Percentiles rank a stretch among this genome's conserved stretches.
These are phyloP conservation scores for Himalopsyche kuldschensis DNA, from an alignment of 2,888 invertebrate species.

Conservation along the genomic window DNA sequence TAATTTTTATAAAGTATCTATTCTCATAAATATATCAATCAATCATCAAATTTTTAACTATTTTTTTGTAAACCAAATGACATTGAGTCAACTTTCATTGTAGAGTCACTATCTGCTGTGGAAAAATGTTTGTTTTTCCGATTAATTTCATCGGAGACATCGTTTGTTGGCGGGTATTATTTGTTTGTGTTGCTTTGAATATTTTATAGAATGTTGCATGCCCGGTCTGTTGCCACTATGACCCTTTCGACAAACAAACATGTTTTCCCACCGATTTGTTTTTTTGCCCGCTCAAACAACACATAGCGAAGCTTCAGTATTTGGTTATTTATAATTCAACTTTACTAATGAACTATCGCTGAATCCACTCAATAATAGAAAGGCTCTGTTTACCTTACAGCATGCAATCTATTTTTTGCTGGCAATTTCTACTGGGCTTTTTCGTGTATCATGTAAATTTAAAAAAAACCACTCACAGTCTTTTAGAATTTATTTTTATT, in stretches of 20 bases:
- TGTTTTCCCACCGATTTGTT: conserved; percentile 30
- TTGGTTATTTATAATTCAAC: conserved; percentile 26
- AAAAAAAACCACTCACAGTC: too few relatives aligned
- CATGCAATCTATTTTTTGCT: background rate
- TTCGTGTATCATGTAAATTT: too few relatives aligned
- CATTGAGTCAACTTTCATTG: conserved; percentile 6
- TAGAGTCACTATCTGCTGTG: background rate
- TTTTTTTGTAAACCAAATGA: background rate
- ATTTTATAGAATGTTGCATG: conserved; percentile 31
- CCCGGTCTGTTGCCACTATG: conserved; percentile 23
- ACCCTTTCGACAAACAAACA: conserved; percentile 24
- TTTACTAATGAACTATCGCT: conserved; percentile 22
- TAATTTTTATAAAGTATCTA: too few relatives aligned
- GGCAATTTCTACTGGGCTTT: background rate
- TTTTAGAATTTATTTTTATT: too few relatives aligned
- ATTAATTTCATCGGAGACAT: conserved; percentile 32
- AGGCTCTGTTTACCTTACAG: background rate
- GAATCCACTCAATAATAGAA: background rate
- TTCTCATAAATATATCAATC: background rate
- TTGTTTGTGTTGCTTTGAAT: conserved; percentile 35
- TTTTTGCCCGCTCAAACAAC: conserved; percentile 15
- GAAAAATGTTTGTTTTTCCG: conserved; percentile 29
- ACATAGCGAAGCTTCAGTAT: conserved; percentile 19
- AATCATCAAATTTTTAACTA: background rate
- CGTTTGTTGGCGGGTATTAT: conserved; percentile 21